These are phyloP conservation scores for Drosophila subobscura DNA, from an alignment of 1,140 invertebrate genomes.

Conservation along the genomic window DNA sequence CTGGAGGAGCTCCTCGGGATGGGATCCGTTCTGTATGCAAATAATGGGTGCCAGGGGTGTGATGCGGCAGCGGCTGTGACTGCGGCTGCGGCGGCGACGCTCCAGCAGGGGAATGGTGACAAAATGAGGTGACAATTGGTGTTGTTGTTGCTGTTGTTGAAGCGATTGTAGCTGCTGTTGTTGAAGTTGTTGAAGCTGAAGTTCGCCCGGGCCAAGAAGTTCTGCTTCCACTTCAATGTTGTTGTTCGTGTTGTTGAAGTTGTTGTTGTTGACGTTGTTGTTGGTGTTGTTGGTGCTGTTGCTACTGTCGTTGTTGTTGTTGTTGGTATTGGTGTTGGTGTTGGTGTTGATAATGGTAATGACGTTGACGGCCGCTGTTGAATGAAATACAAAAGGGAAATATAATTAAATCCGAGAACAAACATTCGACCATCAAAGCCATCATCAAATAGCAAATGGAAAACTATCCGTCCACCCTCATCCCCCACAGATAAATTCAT, in stretches of 20 bases:
- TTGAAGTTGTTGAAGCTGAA: constrained; percentile 6
- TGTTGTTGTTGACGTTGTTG: constrained; percentile 26
- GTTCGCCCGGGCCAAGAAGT: constrained; percentile 6
- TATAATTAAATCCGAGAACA: constrained; percentile 1
- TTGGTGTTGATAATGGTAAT: constrained; percentile 50
- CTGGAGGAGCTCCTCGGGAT: constrained; percentile 57
- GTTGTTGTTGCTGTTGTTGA: constrained; percentile 14
- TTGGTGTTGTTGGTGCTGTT: constrained; percentile 13
- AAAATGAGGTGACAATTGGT: constrained; percentile 38
- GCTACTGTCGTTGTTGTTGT: constrained; percentile 21
- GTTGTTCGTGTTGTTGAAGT: constrained; percentile 19
- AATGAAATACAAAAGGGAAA: constrained; percentile 5
- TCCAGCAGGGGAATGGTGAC: constrained; percentile 64
- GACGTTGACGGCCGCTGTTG: constrained; percentile 47
- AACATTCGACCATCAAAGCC: constrained; percentile 1
- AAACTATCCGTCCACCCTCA: no score
- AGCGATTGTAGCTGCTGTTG: background rate
- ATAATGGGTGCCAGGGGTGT: constrained; percentile 64
- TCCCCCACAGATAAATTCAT: no score
- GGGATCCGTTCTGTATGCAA: constrained; percentile 61
- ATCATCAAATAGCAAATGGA: no score
- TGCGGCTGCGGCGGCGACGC: constrained; percentile 69
- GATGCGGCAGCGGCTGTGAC: constrained; percentile 64
- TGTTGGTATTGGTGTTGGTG: constrained; percentile 29
- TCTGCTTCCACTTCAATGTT: constrained; percentile 32